Conservation (phyloP, 2,888 invertebrate genomes). For the Melinaea menophilus region DNA sequence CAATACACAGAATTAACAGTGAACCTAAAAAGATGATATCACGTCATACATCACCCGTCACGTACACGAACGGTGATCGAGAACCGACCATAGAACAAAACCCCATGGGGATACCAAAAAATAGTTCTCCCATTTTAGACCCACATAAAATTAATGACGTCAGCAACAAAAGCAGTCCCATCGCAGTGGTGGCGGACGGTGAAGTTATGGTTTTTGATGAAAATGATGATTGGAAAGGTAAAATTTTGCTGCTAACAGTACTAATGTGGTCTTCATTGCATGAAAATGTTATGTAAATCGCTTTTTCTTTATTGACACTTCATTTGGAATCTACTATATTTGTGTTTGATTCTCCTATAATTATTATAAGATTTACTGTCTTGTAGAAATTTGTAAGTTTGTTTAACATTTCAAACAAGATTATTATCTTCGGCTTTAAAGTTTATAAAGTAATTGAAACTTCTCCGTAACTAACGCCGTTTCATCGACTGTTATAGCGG, state of each 20-base stretch:
- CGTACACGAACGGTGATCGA: conserved; percentile 69
- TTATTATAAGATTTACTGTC: not conserved
- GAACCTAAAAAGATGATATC: conserved; percentile 74
- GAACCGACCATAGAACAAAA: conserved; percentile 50
- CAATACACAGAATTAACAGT: conserved; percentile 68
- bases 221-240: conserved; percentile 88
- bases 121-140: conserved; percentile 71
- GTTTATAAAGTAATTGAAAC: too few relatives aligned
- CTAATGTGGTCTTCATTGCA: conserved; percentile 15
- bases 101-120: conserved; percentile 68
- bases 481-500: too few relatives aligned
- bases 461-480: too few relatives aligned
- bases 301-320: too few relatives aligned
- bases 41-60: conserved; percentile 64
- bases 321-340: not conserved
- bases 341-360: not conserved
- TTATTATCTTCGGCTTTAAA: too few relatives aligned
- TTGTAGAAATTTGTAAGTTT: too few relatives aligned
- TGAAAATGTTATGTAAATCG: not conserved
- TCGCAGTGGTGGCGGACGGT: conserved; percentile 82
- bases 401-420: too few relatives aligned
- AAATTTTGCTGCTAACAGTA: conserved; percentile 27
- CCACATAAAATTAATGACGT: conserved; percentile 67
- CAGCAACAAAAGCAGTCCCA: conserved; percentile 73
- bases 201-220: conserved; percentile 93